phyloP scores from a whole-genome alignment of 2,888 invertebrate genomes.

The Artemia sinica region DNA sequence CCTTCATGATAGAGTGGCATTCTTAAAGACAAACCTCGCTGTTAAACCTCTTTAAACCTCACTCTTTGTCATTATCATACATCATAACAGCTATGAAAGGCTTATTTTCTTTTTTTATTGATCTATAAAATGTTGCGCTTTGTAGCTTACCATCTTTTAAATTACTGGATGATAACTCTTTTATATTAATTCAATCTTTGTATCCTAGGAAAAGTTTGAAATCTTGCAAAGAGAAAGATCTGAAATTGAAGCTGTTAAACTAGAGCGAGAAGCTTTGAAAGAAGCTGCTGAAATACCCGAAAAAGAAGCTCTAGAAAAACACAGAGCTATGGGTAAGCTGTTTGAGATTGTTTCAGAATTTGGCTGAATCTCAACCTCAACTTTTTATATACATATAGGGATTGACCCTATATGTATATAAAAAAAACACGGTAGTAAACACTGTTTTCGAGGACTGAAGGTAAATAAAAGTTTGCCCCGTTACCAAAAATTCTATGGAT shows the following conservation, averaged over 20 bases:
- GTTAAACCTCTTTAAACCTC: too few species aligned
- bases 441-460: too few species aligned
- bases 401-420: too few species aligned
- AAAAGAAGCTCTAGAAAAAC: constrained; percentile 53
- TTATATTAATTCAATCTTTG: constrained; percentile 14
- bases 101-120: not conserved
- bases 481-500: too few species aligned
- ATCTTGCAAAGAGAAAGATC: constrained; percentile 51
- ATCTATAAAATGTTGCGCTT: not conserved
- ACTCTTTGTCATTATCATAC: too few species aligned
- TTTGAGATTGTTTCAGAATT: not conserved
- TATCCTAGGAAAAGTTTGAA: constrained; percentile 41
- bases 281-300: constrained; percentile 53
- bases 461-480: too few species aligned
- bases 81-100: too few species aligned
- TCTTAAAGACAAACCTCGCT: too few species aligned
- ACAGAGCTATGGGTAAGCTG: constrained; percentile 43
- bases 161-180: not conserved
- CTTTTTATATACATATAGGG: too few species aligned
- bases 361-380: too few species aligned
- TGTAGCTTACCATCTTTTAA: constrained; percentile 5
- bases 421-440: too few species aligned
- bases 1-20: too few species aligned
- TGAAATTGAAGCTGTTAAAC: constrained; percentile 59
- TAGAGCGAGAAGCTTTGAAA: constrained; percentile 57